These are phyloP conservation scores for Cryptoblepharus egeriae DNA, from an alignment of 2,797 vertebrate species.

Conservation along the genomic window DNA sequence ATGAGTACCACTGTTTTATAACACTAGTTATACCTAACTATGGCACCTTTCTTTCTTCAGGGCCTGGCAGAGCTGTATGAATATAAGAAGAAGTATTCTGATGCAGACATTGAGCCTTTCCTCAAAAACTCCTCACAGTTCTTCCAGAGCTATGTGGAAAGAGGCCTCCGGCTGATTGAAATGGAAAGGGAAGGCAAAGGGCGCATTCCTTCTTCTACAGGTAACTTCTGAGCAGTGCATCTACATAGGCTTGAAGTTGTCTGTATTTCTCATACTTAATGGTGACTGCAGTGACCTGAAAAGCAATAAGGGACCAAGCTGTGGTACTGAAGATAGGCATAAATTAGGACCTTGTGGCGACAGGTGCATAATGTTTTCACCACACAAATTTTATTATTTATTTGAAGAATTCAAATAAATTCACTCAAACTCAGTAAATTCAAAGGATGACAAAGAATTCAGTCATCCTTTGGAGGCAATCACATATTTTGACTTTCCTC, in stretches of 20 bases:
- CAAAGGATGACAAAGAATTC: no score
- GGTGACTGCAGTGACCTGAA: neutral
- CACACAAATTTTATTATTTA: no score
- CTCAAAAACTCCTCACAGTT: constrained; percentile 96
- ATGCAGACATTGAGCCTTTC: constrained; percentile 95
- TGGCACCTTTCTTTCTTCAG: constrained; percentile 70
- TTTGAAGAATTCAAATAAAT: no score
- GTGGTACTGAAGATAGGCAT: neutral
- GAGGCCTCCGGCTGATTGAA: constrained; percentile 95
- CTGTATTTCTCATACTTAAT: neutral
- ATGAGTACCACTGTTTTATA: no score
- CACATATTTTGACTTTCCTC: no score
- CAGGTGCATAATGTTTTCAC: neutral
- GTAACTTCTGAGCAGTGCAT: constrained; percentile 65
- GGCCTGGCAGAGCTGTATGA: constrained; percentile 96
- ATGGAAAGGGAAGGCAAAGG: constrained; percentile 93
- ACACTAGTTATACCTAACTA: no score
- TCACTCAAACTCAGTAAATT: no score
- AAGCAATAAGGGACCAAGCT: neutral
- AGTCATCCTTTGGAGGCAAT: neutral
- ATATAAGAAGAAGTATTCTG: constrained; percentile 97
- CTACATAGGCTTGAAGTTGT: neutral
- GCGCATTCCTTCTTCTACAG: constrained; percentile 86
- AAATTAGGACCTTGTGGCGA: neutral
- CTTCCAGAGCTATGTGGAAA: constrained; percentile 98